Evolutionary conservation across 2,888 invertebrate species (phyloP), one percentile per base, ranked within the genome.

Genomic region (Hedychridium roseum): DNA sequence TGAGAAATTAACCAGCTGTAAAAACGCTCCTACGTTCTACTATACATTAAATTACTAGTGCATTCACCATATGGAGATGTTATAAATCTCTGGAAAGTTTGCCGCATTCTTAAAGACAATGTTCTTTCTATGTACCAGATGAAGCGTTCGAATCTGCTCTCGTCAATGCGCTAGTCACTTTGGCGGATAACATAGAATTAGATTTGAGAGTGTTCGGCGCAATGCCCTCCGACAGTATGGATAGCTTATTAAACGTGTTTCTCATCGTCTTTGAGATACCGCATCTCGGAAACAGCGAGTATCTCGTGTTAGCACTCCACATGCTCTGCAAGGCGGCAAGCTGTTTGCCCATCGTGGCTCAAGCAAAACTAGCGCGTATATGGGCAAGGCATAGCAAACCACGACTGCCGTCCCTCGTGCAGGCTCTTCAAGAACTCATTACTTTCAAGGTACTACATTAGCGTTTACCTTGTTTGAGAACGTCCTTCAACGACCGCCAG

Each of bases 391-490:
- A 88, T 62, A 86, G 86, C 67, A 85, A 84, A 58, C 63, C 74
- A 9, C 80, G 82, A 46, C 80, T 92, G 34, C 84, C 86, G 16
- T 84, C 84, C 59, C 84, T 92, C 38, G 75, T 92, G 48, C 88
- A 91, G 71, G 87, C 89, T 16, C 81, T 95, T 12, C 96, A 96
- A 70, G 94, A 95, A 74, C 83, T 95, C 32, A 91, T 96, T 57
- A 94, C 94, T 0, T 81, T 94, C 14, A 86, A 90, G 73, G 77
- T 76, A 58, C 20, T 16, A n/a, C n/a, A n/a, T n/a, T n/a, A n/a
- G n/a, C n/a, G n/a, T n/a, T n/a, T n/a, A n/a, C n/a, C n/a, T n/a
- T n/a, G n/a, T n/a, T n/a, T n/a, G n/a, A n/a, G n/a, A n/a, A n/a
- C n/a, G n/a, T n/a, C n/a, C n/a, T n/a, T n/a, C n/a, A n/a, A n/a